Conservation (phyloP, 2,888 invertebrate genomes). For the Lucinisca nassula region DNA sequence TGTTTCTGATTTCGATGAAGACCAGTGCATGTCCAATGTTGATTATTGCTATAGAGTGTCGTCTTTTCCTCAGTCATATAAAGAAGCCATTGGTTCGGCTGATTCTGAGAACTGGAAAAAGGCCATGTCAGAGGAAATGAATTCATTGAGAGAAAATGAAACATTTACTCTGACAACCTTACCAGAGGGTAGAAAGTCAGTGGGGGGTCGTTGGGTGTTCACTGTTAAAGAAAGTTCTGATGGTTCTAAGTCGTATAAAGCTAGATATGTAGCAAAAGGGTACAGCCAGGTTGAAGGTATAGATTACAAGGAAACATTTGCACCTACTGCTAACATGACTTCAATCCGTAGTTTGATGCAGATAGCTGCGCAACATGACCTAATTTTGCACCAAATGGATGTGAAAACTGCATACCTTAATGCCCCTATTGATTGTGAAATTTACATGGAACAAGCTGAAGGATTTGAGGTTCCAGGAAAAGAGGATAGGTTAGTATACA, state of each 20-base stretch:
- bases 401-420: constrained; percentile 66
- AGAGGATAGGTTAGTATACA: constrained; percentile 39
- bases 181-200: constrained; percentile 47
- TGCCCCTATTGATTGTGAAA: constrained; percentile 65
- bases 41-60: constrained; percentile 58
- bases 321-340: constrained; percentile 68
- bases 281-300: constrained; percentile 58
- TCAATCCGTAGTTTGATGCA: constrained; percentile 51
- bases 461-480: constrained; percentile 44
- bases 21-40: constrained; percentile 25
- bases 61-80: constrained; percentile 47
- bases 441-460: constrained; percentile 65
- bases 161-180: constrained; percentile 57
- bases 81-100: constrained; percentile 45
- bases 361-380: constrained; percentile 56
- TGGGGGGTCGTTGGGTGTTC: constrained; percentile 63
- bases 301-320: constrained; percentile 72
- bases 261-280: constrained; percentile 11
- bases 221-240: constrained; percentile 50
- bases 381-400: constrained; percentile 65
- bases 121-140: constrained; percentile 62
- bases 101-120: constrained; percentile 45
- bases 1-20: constrained; percentile 31
- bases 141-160: constrained; percentile 58
- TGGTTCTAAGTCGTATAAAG: constrained; percentile 48